Evolutionary conservation across 2,113 vertebrate genomes (phyloP), one percentile per base, ranked within the genome.

Genomic region (Ptyas mucosa): DNA sequence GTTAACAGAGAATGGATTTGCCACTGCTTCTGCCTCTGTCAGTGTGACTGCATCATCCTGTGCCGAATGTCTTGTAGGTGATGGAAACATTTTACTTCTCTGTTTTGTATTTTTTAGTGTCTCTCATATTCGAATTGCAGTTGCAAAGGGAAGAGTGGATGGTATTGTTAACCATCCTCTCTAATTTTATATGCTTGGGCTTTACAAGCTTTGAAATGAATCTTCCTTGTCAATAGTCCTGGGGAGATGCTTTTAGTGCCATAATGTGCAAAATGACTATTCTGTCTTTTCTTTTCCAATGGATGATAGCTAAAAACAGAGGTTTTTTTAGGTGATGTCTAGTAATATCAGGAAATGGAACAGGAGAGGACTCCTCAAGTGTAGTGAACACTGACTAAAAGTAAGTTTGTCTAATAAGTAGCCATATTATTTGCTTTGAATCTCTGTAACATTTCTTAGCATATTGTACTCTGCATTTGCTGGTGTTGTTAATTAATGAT

Each of bases 21-120:
- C 97, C 99, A 98, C 96, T 99, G 99, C 97, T 98, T 99, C 97
- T 99, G 99, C 97, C 94, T 99, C 97, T 99, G 98, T 98, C 98
- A 98, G 97, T 98, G 98, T 94, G 97, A 98, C 97, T 98, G 98
- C 93, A 95, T 98, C 97, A 51, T 99, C 97, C 97, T 99, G 96
- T 99, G 98, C 98, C 98, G 98, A 96, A 98, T 99, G 98, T 98
- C 98, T 93, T 99, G 99, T 99, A 99, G 98, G 99, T 98, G 98
- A 96, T 4, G 43, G 91, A 94, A 57, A 87, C 52, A 1, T 15
- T 86, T 55, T 52, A 29, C 51, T 81, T 75, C 90, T 91, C 29
- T 52, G 51, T 93, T 88, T 81, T 53, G 54, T 92, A 23, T 53
- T 89, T 94, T 94, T 85, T 34, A 2, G 1, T 26, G 52, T 95